Evolutionary conservation across 2,113 vertebrate species (phyloP).

Genomic region (Hypomesus transpacificus): DNA sequence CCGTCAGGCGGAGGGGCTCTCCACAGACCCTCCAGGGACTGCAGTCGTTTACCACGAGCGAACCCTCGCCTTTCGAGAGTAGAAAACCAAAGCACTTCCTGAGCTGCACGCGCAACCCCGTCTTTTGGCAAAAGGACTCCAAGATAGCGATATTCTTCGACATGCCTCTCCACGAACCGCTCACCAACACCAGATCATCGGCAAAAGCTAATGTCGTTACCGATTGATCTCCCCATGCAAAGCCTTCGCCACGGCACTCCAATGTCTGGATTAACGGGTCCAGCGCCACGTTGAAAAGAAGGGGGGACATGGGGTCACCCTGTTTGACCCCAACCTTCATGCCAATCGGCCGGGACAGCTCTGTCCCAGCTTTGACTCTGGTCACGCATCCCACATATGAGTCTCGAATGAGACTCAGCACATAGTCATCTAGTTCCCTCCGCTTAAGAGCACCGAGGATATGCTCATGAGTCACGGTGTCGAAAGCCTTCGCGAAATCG

Average conservation of each 20-base stretch:
- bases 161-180: conserved; percentile 4
- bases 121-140: not conserved
- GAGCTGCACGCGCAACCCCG: conserved; percentile 1
- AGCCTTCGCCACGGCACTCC: too few relatives aligned
- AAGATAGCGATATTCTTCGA: not conserved
- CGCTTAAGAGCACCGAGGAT: not conserved
- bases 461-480: not conserved
- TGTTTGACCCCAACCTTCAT: conserved; percentile 7
- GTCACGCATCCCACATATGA: not conserved
- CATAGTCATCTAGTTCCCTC: not conserved
- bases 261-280: too few relatives aligned
- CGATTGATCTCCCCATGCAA: too few relatives aligned
- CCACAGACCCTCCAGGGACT: not conserved
- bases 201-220: not conserved
- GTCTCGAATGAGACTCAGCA: not conserved
- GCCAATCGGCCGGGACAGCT: not conserved
- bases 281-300: not conserved
- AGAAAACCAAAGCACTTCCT: not conserved
- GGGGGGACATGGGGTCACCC: not conserved
- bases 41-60: conserved; percentile 1
- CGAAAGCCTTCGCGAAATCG: not conserved
- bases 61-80: not conserved
- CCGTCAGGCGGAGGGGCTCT: not conserved
- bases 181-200: conserved; percentile 9
- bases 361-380: not conserved